Evolutionary conservation across 2,797 vertebrate species (phyloP).

Genomic region (Anableps anableps): DNA sequence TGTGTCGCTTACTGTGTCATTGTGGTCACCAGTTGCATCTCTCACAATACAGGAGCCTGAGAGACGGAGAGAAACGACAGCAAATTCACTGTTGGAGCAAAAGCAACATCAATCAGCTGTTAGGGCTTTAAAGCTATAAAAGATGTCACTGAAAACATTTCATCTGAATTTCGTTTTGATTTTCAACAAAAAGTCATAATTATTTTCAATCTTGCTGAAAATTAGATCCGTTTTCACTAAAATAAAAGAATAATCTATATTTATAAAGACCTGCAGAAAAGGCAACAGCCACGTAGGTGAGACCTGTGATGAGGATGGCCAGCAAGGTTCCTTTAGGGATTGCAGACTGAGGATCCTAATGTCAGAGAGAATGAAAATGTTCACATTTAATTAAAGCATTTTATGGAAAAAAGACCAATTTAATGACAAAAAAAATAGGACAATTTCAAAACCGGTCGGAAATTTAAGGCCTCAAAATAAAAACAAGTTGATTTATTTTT

Average conservation of each 20-base stretch:
- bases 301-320: constrained; percentile 94
- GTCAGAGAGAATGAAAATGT: constrained; percentile 31
- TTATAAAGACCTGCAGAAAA: constrained; percentile 87
- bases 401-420: background rate
- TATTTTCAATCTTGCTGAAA: background rate
- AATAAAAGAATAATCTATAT: background rate
- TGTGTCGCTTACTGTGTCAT: constrained; percentile 86
- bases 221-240: background rate
- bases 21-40: constrained; percentile 91
- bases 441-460: background rate
- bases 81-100: background rate
- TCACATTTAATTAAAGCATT: background rate
- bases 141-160: background rate
- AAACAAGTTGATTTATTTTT: background rate
- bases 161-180: background rate
- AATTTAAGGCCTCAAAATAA: background rate
- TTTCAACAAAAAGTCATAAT: background rate
- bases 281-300: constrained; percentile 90
- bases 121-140: background rate
- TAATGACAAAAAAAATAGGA: background rate
- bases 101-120: background rate
- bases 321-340: constrained; percentile 97
- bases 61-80: background rate
- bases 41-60: constrained; percentile 92
- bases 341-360: constrained; percentile 93